Evolutionary conservation across 2,888 invertebrate species (phyloP).

Genomic region (Anaspis maculata): DNA sequence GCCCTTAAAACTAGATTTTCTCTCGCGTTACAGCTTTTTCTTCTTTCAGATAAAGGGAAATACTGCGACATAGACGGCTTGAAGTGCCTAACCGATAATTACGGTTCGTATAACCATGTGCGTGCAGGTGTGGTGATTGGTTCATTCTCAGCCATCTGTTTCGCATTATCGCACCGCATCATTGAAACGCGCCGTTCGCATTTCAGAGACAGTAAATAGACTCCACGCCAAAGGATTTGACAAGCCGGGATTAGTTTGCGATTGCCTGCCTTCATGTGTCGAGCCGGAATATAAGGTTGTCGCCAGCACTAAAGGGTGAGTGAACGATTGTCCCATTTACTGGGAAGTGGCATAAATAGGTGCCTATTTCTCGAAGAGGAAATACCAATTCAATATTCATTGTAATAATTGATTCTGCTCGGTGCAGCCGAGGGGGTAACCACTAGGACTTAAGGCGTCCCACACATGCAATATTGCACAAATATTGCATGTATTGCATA

Average conservation of each 20-base stretch:
- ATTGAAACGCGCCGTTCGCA: slow-evolving; percentile 4
- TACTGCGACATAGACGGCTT: slow-evolving; percentile 49
- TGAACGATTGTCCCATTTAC: slow-evolving; percentile 1
- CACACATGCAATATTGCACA: too few species aligned
- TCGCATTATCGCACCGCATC: too few species aligned
- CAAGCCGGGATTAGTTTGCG: slow-evolving; percentile 44
- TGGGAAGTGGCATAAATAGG: not conserved
- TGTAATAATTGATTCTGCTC: too few species aligned
- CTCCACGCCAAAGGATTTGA: slow-evolving; percentile 39
- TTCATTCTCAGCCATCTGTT: too few species aligned
- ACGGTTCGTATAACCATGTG: slow-evolving; percentile 36
- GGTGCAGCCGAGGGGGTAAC: too few species aligned
- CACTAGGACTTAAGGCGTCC: too few species aligned
- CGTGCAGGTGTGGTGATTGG: too few species aligned
- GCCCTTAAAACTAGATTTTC: too few species aligned
- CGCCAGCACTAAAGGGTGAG: slow-evolving; percentile 43
- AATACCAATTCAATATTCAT: too few species aligned
- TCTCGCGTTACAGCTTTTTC: too few species aligned
- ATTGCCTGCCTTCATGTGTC: slow-evolving; percentile 53
- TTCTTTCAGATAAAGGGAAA: slow-evolving; percentile 40
- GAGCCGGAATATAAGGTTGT: slow-evolving; percentile 51
- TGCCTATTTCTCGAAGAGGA: too few species aligned
- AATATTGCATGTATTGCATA: too few species aligned
- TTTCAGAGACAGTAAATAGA: slow-evolving; percentile 40
- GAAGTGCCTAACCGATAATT: slow-evolving; percentile 46